These are phyloP conservation scores for Salminus brasiliensis DNA, from an alignment of 2,113 vertebrate species.

Conservation along the genomic window DNA sequence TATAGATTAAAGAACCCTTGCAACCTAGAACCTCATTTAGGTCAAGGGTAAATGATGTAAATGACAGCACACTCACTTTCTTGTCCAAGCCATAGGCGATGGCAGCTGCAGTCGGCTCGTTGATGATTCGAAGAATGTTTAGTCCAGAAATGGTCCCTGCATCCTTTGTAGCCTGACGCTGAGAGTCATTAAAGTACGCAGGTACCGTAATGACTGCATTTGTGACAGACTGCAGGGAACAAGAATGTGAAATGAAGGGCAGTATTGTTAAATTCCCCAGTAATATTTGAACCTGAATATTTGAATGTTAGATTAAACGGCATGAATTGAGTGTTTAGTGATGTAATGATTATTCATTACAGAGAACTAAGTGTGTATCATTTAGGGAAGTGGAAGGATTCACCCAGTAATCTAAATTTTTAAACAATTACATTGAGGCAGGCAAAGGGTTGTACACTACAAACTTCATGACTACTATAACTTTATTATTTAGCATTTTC, in stretches of 20 bases:
- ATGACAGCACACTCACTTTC: slow-evolving; percentile 63
- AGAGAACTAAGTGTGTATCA: too few relatives aligned
- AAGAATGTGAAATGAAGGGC: not conserved
- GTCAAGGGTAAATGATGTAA: too few relatives aligned
- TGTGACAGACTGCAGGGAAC: slow-evolving; percentile 60
- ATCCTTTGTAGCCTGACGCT: slow-evolving; percentile 79
- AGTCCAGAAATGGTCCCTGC: slow-evolving; percentile 78
- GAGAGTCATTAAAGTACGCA: slow-evolving; percentile 79
- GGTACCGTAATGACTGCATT: slow-evolving; percentile 78
- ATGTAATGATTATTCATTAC: too few relatives aligned
- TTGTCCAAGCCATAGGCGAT: slow-evolving; percentile 80
- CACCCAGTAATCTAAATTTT: too few relatives aligned
- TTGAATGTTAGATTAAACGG: too few relatives aligned
- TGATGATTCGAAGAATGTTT: slow-evolving; percentile 77
- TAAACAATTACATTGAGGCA: not conserved
- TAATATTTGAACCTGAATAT: too few relatives aligned
- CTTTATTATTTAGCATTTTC: not conserved
- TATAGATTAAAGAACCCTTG: too few relatives aligned
- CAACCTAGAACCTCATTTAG: too few relatives aligned
- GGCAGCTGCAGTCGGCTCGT: slow-evolving; percentile 78
- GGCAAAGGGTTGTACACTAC: not conserved
- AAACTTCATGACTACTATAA: not conserved
- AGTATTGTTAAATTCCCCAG: not conserved
- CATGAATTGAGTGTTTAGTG: too few relatives aligned
- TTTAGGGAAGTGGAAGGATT: too few relatives aligned